Percentiles rank a stretch among this genome's conserved stretches.
These are phyloP conservation scores for Lasiurus cinereus DNA, from an alignment of 2,113 vertebrate species.

Conservation along the genomic window DNA sequence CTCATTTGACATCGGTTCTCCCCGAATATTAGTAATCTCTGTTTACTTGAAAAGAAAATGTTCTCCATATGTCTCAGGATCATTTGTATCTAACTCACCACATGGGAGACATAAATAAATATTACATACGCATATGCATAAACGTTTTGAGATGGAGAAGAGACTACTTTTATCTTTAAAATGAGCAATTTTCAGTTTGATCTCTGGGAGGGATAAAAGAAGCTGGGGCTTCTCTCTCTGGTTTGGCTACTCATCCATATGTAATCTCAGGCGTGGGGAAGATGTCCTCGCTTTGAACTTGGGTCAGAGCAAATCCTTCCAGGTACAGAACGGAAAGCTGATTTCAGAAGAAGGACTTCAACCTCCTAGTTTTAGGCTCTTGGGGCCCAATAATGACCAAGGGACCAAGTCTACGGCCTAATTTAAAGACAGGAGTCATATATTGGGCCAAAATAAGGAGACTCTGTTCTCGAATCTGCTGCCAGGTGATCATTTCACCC, in stretches of 20 bases:
- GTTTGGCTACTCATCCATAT: background rate
- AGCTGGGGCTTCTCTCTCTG: background rate
- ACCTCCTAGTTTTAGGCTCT: background rate
- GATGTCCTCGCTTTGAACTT: conserved; percentile 3
- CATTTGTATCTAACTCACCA: conserved; percentile 63
- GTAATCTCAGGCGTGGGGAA: background rate
- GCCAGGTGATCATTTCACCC: background rate
- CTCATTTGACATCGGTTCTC: conserved; percentile 43
- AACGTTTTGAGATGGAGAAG: conserved; percentile 46
- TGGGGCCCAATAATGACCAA: background rate
- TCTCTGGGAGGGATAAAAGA: background rate
- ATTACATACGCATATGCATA: conserved; percentile 54
- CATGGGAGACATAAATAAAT: conserved; percentile 72
- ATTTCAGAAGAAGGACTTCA: conserved; percentile 21
- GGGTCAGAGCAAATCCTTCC: background rate
- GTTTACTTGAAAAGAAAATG: conserved; percentile 74
- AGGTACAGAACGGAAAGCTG: background rate
- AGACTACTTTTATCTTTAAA: conserved; percentile 61
- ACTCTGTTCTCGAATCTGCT: background rate
- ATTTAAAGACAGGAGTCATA: background rate
- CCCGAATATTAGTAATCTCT: conserved; percentile 64
- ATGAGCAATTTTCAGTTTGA: conserved; percentile 51
- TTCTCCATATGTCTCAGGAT: conserved; percentile 67
- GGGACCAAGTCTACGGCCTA: background rate
- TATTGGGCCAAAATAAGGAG: background rate